Evolutionary conservation across 1,140 invertebrate species (phyloP).

Genomic region (Nasonia vitripennis): DNA sequence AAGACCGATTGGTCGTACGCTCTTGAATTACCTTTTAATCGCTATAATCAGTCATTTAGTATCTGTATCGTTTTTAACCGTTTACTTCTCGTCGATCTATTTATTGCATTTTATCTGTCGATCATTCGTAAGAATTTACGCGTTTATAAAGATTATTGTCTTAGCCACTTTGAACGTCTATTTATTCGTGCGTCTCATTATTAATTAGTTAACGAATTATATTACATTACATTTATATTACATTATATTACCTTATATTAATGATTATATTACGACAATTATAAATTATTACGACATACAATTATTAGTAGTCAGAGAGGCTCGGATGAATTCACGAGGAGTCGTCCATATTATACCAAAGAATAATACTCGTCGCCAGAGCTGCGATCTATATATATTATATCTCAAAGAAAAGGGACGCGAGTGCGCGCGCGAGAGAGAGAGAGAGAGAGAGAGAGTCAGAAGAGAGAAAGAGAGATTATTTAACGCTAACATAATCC

Average conservation of each 20-base stretch:
- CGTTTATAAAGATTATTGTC: conserved; percentile 34
- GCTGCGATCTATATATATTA: not conserved
- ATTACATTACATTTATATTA: conserved; percentile 47
- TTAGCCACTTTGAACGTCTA: conserved; percentile 46
- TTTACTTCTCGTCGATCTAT: conserved; percentile 42
- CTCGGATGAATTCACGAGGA: conserved; percentile 44
- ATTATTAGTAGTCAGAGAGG: conserved; percentile 41
- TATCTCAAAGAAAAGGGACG: not conserved
- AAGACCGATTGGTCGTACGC: conserved; percentile 30
- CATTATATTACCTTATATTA: not conserved
- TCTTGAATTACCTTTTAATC: conserved; percentile 45
- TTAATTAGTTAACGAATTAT: conserved; percentile 45
- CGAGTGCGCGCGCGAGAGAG: not conserved
- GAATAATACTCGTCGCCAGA: conserved; percentile 29
- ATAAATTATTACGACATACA: conserved; percentile 49
- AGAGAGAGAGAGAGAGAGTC: not conserved
- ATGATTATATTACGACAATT: conserved; percentile 18
- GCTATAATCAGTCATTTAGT: conserved; percentile 37
- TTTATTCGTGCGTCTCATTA: conserved; percentile 48
- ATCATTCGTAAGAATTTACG: conserved; percentile 33
- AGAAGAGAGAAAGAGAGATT: not conserved
- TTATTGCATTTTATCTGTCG: conserved; percentile 45
- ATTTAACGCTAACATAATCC: conserved; percentile 3
- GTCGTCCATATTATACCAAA: conserved; percentile 11
- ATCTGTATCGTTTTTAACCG: conserved; percentile 33